These are phyloP conservation scores for Amphipyra berbera DNA, from an alignment of 2,888 invertebrate species.

Conservation along the genomic window DNA sequence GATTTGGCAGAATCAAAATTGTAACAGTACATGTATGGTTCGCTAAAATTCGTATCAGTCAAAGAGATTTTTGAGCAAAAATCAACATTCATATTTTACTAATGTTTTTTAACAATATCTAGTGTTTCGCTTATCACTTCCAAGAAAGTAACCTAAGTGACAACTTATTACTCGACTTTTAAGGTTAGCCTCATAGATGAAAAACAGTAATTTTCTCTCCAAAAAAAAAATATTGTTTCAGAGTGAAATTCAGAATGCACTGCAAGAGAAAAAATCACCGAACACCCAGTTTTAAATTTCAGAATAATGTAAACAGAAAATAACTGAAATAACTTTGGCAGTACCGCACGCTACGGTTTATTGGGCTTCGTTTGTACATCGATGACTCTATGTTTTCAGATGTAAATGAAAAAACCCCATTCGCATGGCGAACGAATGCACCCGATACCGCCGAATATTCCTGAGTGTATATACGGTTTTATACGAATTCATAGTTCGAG, in stretches of 20 bases:
- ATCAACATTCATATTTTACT: no score
- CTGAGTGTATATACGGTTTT: neutral
- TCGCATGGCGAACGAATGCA: constrained; percentile 6
- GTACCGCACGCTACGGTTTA: constrained; percentile 35
- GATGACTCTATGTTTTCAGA: constrained; percentile 43
- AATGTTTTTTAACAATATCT: no score
- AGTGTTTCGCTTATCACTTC: no score
- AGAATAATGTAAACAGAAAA: constrained; percentile 32
- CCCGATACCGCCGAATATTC: constrained; percentile 26
- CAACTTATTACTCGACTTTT: no score
- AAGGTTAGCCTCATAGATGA: neutral
- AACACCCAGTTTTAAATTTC: constrained; percentile 11
- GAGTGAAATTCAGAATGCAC: neutral
- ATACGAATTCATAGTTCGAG: constrained; percentile 20
- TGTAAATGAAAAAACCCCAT: constrained; percentile 44
- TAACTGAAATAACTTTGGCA: constrained; percentile 46
- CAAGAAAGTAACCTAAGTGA: no score
- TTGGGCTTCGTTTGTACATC: constrained; percentile 41
- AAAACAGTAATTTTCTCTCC: neutral
- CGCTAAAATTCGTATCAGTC: no score
- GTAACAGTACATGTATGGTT: no score
- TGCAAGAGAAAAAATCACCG: neutral
- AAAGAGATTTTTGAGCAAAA: no score
- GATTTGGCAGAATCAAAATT: no score
- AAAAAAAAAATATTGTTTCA: neutral